These are phyloP conservation scores for Falco punctatus DNA, from an alignment of 2,113 vertebrate species.

Conservation along the genomic window DNA sequence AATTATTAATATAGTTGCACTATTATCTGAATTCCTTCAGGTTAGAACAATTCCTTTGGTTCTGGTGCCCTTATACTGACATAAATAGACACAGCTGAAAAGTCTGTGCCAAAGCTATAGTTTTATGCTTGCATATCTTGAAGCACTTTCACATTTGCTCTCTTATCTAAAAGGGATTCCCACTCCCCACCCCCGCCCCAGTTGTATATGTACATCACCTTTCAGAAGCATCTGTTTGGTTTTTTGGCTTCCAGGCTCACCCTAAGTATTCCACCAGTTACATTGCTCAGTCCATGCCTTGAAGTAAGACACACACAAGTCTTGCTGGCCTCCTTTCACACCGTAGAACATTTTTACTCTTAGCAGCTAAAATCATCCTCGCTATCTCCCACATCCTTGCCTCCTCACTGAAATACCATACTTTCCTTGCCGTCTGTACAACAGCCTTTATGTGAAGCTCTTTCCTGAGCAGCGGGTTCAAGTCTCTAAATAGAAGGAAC, in stretches of 20 bases:
- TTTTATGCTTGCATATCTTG: neutral
- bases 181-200: too few relatives aligned
- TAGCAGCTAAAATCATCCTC: neutral
- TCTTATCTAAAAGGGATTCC: neutral
- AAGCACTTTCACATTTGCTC: neutral
- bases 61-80: neutral
- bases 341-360: neutral
- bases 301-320: neutral
- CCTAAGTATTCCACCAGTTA: neutral
- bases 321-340: neutral
- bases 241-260: neutral
- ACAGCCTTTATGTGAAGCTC: neutral
- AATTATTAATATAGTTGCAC: neutral
- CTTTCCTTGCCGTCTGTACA: neutral
- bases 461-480: neutral
- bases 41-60: neutral
- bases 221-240: neutral
- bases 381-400: neutral
- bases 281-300: neutral
- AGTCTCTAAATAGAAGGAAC: constrained; percentile 6
- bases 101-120: neutral
- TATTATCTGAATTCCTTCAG: neutral
- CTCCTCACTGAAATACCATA: neutral
- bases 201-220: neutral
- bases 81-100: neutral